Conservation (phyloP, 2,113 vertebrate species). For the Amia ocellicauda region DNA sequence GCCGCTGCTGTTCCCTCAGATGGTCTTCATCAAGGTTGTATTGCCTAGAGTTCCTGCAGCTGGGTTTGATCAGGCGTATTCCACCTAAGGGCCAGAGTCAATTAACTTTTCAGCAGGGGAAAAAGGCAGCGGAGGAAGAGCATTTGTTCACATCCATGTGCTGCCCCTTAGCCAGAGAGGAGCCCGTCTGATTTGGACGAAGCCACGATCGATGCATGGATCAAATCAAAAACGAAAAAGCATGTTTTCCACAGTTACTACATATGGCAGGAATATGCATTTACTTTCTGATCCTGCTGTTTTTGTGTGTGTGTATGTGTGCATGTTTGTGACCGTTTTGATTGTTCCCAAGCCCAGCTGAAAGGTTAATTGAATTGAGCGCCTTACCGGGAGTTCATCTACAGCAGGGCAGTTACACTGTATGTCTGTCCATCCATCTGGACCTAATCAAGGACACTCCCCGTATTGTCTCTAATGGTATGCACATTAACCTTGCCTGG, state of each 20-base stretch:
- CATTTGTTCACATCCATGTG: neutral
- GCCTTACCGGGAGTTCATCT: neutral
- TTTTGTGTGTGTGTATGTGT: neutral
- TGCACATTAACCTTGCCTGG: neutral
- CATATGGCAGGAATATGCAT: too few relatives aligned
- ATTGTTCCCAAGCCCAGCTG: neutral
- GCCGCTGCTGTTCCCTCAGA: too few relatives aligned
- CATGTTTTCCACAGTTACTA: neutral
- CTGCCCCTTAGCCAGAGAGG: too few relatives aligned
- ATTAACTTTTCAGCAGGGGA: too few relatives aligned
- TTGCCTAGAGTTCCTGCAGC: neutral
- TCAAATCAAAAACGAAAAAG: neutral
- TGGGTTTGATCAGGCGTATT: neutral
- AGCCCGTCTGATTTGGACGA: too few relatives aligned
- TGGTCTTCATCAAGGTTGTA: too few relatives aligned
- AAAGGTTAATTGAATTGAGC: conserved; percentile 4
- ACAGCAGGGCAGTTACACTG: neutral
- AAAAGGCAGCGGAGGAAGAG: too few relatives aligned
- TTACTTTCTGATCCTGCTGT: too few relatives aligned
- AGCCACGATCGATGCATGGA: too few relatives aligned
- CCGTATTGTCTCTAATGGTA: neutral
- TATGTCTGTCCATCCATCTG: neutral
- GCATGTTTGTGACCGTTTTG: too few relatives aligned
- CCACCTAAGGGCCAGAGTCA: neutral
- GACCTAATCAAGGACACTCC: conserved; percentile 5